phyloP scores from a whole-genome alignment of 2,797 vertebrate species.

The Brachymystax lenok region DNA sequence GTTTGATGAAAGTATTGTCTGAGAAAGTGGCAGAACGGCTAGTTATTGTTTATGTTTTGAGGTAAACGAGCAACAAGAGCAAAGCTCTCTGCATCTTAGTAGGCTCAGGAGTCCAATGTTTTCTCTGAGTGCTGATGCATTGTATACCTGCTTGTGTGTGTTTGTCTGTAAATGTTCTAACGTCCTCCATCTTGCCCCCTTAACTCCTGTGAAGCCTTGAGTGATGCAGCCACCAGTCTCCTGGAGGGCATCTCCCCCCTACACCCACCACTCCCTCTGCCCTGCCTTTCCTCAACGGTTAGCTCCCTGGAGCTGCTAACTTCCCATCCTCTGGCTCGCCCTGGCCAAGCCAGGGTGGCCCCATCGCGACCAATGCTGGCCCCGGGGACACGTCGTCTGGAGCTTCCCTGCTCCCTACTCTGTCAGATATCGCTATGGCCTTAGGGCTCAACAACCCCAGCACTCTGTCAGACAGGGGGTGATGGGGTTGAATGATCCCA shows the following conservation, averaged over 20 bases:
- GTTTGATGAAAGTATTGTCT: background rate
- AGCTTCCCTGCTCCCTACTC: background rate
- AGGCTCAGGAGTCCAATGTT: no score
- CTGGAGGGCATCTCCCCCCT: background rate
- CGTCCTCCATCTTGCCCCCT: no score
- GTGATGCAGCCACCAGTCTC: constrained; percentile 3
- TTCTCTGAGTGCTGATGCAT: no score
- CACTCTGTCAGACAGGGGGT: constrained; percentile 35
- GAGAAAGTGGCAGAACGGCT: background rate
- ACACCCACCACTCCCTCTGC: background rate
- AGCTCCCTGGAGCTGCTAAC: background rate
- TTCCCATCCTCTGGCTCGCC: background rate
- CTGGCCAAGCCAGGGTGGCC: background rate
- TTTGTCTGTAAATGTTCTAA: background rate
- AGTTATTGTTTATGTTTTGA: no score
- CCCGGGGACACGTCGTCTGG: background rate
- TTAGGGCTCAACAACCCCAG: constrained; percentile 24
- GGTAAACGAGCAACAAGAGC: no score
- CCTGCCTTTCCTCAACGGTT: background rate
- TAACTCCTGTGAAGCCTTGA: background rate
- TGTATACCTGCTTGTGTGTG: background rate
- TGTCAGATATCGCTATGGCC: constrained; percentile 9
- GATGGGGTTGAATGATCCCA: constrained; percentile 20
- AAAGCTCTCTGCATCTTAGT: no score
- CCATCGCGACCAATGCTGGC: background rate